Conservation (phyloP, 2,113 vertebrate species). For the Paraplagusia blochii region DNA sequence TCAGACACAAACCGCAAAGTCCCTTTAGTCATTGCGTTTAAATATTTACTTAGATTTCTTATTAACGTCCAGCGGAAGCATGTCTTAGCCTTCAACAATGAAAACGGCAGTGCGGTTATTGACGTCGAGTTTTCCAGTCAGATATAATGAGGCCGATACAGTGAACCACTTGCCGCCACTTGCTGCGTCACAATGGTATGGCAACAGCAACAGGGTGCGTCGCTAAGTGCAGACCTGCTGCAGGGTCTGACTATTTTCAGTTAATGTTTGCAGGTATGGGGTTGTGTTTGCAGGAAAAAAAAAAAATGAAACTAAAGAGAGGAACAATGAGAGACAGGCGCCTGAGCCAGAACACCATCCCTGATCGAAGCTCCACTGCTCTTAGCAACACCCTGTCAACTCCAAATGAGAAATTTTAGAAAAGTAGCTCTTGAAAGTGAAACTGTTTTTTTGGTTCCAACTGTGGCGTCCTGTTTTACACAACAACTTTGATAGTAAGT, state of each 20-base stretch:
- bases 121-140: constrained; percentile 8
- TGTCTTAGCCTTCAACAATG: constrained; percentile 5
- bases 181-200: constrained; percentile 35
- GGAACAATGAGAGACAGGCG: constrained; percentile 61
- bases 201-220: constrained; percentile 53
- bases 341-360: constrained; percentile 56
- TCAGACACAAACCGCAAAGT: constrained; percentile 5
- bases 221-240: constrained; percentile 54
- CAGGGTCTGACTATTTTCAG: constrained; percentile 46
- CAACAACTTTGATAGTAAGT: constrained; percentile 68
- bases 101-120: constrained; percentile 6
- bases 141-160: constrained; percentile 34
- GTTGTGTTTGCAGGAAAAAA: constrained; percentile 54
- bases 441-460: constrained; percentile 67
- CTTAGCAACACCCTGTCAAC: constrained; percentile 68
- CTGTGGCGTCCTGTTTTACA: constrained; percentile 50
- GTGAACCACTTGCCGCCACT: constrained; percentile 47
- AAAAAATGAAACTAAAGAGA: constrained; percentile 1
- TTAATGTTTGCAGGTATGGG: constrained; percentile 55
- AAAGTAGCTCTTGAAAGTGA: constrained; percentile 60
- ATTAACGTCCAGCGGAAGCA: constrained; percentile 8
- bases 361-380: constrained; percentile 63
- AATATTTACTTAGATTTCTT: constrained; percentile 10
- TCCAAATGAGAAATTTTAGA: constrained; percentile 74
- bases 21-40: constrained; percentile 1